Conservation (phyloP, 2,888 invertebrate species). For the Pandemis heparana region DNA sequence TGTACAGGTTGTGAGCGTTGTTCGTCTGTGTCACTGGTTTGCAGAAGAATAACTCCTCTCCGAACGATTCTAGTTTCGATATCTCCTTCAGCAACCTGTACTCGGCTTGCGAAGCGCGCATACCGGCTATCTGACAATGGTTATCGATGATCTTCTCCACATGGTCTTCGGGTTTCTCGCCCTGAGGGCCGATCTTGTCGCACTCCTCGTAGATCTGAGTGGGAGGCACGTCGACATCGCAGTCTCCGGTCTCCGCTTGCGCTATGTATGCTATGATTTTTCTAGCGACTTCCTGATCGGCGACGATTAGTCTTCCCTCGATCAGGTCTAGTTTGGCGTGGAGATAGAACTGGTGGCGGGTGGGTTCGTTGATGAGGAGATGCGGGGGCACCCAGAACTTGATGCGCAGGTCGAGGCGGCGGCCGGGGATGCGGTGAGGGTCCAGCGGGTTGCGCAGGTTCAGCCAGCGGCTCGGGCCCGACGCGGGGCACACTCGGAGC, state of each 20-base stretch:
- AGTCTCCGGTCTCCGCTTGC: constrained; percentile 90
- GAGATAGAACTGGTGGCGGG: constrained; percentile 94
- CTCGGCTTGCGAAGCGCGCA: constrained; percentile 92
- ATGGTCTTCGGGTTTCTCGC: constrained; percentile 87
- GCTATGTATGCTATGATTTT: constrained; percentile 92
- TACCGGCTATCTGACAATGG: constrained; percentile 87
- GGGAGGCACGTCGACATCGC: constrained; percentile 86
- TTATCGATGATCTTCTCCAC: constrained; percentile 87
- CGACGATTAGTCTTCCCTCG: constrained; percentile 90
- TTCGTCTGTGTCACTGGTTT: constrained; percentile 85
- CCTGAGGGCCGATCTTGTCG: constrained; percentile 86
- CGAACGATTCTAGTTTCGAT: constrained; percentile 92
- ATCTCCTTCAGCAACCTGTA: constrained; percentile 94
- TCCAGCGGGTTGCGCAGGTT: constrained; percentile 94
- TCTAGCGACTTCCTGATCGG: constrained; percentile 89
- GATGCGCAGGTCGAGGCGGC: constrained; percentile 90
- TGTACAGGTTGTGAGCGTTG: constrained; percentile 91
- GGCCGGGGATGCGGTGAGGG: constrained; percentile 88
- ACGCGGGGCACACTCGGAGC: constrained; percentile 86
- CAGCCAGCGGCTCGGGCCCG: constrained; percentile 93
- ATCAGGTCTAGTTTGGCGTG: constrained; percentile 92
- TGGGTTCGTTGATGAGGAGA: constrained; percentile 93
- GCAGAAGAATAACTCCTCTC: constrained; percentile 93
- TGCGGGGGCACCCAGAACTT: constrained; percentile 98
- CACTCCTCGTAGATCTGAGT: constrained; percentile 87